A percentile compares a stretch with the other conserved stretches of the same genome.
These are phyloP conservation scores for Poecilia wingei DNA, from an alignment of 2,797 vertebrate genomes.

Conservation along the genomic window DNA sequence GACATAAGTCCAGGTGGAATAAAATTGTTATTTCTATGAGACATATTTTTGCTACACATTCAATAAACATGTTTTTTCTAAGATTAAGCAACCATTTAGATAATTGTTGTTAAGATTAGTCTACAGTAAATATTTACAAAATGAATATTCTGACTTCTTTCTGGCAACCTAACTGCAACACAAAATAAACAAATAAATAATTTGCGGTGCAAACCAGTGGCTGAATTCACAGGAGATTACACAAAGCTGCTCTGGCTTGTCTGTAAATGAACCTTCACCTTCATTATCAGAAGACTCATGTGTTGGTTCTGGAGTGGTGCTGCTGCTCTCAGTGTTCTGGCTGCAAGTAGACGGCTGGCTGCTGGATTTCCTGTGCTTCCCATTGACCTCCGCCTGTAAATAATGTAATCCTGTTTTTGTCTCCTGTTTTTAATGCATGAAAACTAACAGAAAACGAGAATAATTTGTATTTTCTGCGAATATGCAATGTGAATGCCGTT, in stretches of 20 bases:
- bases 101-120: not conserved
- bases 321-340: constrained; percentile 95
- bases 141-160: not conserved
- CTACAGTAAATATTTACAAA: no score
- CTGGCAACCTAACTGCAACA: not conserved
- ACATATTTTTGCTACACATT: not conserved
- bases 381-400: constrained; percentile 71
- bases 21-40: no score
- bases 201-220: not conserved
- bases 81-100: not conserved
- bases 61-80: not conserved
- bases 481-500: no score
- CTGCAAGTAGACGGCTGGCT: constrained; percentile 94
- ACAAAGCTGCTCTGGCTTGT: not conserved
- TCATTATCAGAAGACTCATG: constrained; percentile 94
- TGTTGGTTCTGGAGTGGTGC: constrained; percentile 92
- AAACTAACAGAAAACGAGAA: not conserved
- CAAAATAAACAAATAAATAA: not conserved
- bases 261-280: constrained; percentile 63
- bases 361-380: constrained; percentile 89
- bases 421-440: not conserved
- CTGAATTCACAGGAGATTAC: not conserved
- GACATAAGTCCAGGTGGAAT: no score
- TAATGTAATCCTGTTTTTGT: not conserved
- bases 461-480: no score